Conservation (phyloP, 2,113 vertebrate genomes). For the Pteronura brasiliensis region DNA sequence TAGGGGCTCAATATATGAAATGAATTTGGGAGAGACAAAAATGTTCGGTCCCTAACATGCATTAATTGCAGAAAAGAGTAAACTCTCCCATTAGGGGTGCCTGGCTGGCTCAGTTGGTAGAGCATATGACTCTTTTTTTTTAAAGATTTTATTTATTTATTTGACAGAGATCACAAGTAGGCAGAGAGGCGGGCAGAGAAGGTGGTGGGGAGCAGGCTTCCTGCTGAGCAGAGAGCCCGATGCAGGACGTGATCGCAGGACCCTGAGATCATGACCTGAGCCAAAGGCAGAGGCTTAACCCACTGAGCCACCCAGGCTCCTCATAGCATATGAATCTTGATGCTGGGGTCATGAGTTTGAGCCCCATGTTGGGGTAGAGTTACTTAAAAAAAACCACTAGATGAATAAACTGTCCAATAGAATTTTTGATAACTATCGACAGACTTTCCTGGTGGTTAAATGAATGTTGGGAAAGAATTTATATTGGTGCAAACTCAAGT, state of each 20-base stretch:
- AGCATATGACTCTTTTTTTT: not conserved
- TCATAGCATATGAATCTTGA: not conserved
- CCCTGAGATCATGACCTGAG: too few relatives aligned
- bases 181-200: too few relatives aligned
- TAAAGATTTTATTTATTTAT: too few relatives aligned
- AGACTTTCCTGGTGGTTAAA: slow-evolving; percentile 68
- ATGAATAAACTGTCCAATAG: slow-evolving; percentile 56
- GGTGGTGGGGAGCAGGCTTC: too few relatives aligned
- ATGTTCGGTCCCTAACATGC: not conserved
- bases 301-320: too few relatives aligned
- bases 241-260: too few relatives aligned
- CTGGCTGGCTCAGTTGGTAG: not conserved
- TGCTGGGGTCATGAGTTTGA: not conserved
- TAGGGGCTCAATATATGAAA: not conserved
- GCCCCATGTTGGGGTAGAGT: not conserved
- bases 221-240: too few relatives aligned
- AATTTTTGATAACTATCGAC: slow-evolving; percentile 60
- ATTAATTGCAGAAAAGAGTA: slow-evolving; percentile 67
- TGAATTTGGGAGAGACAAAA: not conserved
- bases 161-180: too few relatives aligned
- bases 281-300: too few relatives aligned
- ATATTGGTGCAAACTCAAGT: slow-evolving; percentile 65
- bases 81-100: slow-evolving; percentile 32
- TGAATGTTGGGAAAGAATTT: slow-evolving; percentile 68
- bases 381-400: not conserved